phyloP scores from a whole-genome alignment of 2,888 invertebrate genomes.

The Beris morrisii region DNA sequence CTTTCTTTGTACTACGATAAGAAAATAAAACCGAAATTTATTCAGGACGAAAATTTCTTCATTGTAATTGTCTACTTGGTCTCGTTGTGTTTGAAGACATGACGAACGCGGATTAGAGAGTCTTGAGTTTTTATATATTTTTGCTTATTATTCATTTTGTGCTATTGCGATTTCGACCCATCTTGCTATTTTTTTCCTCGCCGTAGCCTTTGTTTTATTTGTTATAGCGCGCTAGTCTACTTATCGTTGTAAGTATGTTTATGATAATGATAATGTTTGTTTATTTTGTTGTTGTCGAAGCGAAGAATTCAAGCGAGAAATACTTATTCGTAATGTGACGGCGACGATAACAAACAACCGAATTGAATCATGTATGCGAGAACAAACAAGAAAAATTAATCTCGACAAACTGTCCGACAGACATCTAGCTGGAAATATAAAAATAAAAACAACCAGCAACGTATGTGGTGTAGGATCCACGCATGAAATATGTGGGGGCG shows the following conservation, averaged over 20 bases:
- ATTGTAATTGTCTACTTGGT: conserved; percentile 18
- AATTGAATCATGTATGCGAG: conserved; percentile 5
- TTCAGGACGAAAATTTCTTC: conserved; percentile 18
- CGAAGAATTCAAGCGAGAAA: conserved; percentile 6
- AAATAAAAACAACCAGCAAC: conserved; percentile 6
- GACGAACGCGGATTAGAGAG: conserved; percentile 16
- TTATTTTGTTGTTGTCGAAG: conserved; percentile 26
- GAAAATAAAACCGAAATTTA: conserved; percentile 28
- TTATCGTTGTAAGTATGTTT: conserved; percentile 24
- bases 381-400: conserved; percentile 27
- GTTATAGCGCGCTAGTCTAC: conserved; percentile 8
- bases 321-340: background rate
- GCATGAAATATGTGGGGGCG: background rate
- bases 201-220: conserved; percentile 9
- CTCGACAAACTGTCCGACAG: conserved; percentile 20
- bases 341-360: conserved; percentile 18
- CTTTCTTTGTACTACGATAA: conserved; percentile 16
- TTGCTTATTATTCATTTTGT: conserved; percentile 16
- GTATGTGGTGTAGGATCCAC: background rate
- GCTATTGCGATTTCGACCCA: conserved; percentile 1
- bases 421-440: background rate
- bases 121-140: conserved; percentile 6
- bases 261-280: conserved; percentile 26
- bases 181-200: background rate
- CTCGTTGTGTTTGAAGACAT: conserved; percentile 9